Evolutionary conservation across 1,140 invertebrate genomes (phyloP).

Genomic region (Caerostris darwini): DNA sequence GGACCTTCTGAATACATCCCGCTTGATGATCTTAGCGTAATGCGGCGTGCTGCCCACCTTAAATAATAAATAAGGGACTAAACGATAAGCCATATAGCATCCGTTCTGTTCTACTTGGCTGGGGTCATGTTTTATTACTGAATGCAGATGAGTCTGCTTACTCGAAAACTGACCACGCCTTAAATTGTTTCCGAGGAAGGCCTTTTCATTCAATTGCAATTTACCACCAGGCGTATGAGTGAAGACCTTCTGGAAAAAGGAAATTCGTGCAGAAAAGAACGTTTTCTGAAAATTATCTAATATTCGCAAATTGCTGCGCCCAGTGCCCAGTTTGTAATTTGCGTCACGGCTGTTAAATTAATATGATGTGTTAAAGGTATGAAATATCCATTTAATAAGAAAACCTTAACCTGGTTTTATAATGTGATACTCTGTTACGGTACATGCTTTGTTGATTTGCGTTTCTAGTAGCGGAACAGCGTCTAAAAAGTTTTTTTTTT

Average conservation of each 20-base stretch:
- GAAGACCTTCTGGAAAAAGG: neutral
- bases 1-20: constrained; percentile 83
- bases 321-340: neutral
- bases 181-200: constrained; percentile 31
- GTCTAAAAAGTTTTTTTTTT: too few species aligned
- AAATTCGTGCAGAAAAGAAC: neutral
- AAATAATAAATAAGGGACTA: constrained; percentile 82
- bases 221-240: neutral
- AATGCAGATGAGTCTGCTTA: constrained; percentile 64
- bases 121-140: constrained; percentile 81
- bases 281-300: constrained; percentile 21
- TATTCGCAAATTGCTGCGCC: neutral
- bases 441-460: too few species aligned
- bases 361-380: neutral
- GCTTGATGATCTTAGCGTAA: constrained; percentile 86
- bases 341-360: neutral
- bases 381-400: neutral
- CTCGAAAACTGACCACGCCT: constrained; percentile 38
- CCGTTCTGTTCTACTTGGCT: constrained; percentile 65
- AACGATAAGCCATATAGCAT: constrained; percentile 43
- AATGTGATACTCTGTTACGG: neutral
- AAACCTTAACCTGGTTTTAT: neutral
- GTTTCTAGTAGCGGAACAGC: too few species aligned
- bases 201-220: neutral
- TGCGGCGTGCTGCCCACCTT: constrained; percentile 85